These are phyloP conservation scores for Nasua narica DNA, from an alignment of 2,797 vertebrate genomes.

Conservation along the genomic window DNA sequence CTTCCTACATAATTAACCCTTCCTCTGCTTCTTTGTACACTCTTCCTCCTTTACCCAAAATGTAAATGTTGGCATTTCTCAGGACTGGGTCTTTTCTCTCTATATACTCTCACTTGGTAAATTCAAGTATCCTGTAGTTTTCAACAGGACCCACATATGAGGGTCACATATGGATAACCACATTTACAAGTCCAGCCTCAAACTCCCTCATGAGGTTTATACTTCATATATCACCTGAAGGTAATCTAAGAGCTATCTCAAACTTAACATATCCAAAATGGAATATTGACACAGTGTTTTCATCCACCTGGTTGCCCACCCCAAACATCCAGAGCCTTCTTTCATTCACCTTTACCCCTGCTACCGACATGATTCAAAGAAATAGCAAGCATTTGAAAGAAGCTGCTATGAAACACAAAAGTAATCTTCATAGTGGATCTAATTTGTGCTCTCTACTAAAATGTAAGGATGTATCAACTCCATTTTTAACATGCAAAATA, in stretches of 20 bases:
- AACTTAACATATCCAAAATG: neutral
- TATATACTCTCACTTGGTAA: neutral
- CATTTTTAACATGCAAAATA: neutral
- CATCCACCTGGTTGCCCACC: neutral
- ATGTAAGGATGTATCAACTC: neutral
- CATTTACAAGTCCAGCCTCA: neutral
- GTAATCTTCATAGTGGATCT: neutral
- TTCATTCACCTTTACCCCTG: neutral
- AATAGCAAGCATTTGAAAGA: neutral
- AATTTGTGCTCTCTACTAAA: neutral
- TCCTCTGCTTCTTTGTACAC: neutral
- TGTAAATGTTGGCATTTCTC: neutral
- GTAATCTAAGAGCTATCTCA: neutral
- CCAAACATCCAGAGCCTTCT: neutral
- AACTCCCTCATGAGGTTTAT: neutral
- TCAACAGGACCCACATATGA: neutral
- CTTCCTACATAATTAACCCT: neutral
- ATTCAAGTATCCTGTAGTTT: neutral
- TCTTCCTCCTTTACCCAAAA: neutral
- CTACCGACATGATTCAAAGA: neutral
- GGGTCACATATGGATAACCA: neutral
- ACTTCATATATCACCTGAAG: neutral
- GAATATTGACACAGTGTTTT: neutral
- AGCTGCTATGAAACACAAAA: neutral
- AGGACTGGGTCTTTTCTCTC: neutral